These are phyloP conservation scores for Prosapia bicincta DNA, from an alignment of 2,888 invertebrate genomes.

Conservation along the genomic window DNA sequence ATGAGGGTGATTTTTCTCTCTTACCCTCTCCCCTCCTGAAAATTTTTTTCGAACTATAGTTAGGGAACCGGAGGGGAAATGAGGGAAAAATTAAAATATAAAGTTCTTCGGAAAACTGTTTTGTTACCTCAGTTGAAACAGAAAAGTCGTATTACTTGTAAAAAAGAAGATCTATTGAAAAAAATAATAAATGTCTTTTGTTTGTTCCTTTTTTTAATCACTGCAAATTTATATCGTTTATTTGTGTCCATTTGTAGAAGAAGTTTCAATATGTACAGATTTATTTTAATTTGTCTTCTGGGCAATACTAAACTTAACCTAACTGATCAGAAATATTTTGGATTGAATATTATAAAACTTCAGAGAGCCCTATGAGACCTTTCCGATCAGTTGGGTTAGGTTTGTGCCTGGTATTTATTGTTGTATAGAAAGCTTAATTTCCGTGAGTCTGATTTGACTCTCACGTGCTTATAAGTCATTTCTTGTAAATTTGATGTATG, in stretches of 20 bases:
- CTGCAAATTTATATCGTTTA: neutral
- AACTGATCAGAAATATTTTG: neutral
- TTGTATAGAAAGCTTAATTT: neutral
- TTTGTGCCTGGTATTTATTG: neutral
- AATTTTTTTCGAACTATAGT: neutral
- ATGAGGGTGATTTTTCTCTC: neutral
- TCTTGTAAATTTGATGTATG: conserved; percentile 35
- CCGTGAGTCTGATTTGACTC: neutral
- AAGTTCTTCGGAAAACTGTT: neutral
- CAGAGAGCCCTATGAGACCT: too few species aligned
- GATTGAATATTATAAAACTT: neutral
- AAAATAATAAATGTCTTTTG: neutral
- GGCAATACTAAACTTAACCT: neutral
- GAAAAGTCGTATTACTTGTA: neutral
- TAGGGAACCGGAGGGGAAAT: neutral
- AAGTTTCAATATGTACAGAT: neutral
- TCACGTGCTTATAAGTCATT: conserved; percentile 3
- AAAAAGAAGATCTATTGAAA: neutral
- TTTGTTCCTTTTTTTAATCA: neutral
- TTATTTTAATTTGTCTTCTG: neutral
- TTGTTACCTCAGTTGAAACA: neutral
- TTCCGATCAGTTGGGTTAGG: neutral
- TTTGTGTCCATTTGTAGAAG: neutral
- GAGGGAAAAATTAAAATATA: neutral
- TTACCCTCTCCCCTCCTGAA: neutral